Evolutionary conservation across 2,113 vertebrate species (phyloP).

Genomic region (Rafetus swinhoei): DNA sequence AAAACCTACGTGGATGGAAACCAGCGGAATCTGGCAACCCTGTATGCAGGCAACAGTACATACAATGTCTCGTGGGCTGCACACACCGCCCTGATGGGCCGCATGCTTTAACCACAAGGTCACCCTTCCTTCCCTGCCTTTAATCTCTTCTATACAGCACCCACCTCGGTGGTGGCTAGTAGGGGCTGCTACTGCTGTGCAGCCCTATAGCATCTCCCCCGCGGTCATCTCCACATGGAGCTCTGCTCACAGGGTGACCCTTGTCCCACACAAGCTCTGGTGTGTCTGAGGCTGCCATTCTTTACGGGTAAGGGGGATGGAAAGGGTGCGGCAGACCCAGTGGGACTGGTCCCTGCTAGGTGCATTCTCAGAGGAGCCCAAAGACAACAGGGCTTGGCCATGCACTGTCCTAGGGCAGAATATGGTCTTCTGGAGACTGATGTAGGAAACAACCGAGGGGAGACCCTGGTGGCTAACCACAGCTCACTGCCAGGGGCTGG

Average conservation of each 20-base stretch:
- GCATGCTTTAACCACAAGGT: neutral
- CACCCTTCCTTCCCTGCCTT: neutral
- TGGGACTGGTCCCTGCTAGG: neutral
- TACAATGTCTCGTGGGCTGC: too few relatives aligned
- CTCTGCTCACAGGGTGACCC: neutral
- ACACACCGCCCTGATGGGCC: neutral
- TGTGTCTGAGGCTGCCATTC: neutral
- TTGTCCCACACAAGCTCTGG: neutral
- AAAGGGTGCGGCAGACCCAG: neutral
- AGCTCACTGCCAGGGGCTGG: neutral
- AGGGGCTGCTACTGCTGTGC: neutral
- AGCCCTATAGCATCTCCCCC: neutral
- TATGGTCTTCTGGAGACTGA: neutral
- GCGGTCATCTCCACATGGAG: neutral
- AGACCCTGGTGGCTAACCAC: neutral
- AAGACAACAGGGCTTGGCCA: neutral
- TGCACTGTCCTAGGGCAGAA: neutral
- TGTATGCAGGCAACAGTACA: too few relatives aligned
- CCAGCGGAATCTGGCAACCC: too few relatives aligned
- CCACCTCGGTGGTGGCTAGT: too few relatives aligned
- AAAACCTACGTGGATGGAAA: too few relatives aligned
- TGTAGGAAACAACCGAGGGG: neutral
- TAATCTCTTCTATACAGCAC: neutral
- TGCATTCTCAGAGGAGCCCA: neutral
- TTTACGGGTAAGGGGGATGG: neutral